phyloP scores from a whole-genome alignment of 2,797 vertebrate species.

The Agapornis canus region DNA sequence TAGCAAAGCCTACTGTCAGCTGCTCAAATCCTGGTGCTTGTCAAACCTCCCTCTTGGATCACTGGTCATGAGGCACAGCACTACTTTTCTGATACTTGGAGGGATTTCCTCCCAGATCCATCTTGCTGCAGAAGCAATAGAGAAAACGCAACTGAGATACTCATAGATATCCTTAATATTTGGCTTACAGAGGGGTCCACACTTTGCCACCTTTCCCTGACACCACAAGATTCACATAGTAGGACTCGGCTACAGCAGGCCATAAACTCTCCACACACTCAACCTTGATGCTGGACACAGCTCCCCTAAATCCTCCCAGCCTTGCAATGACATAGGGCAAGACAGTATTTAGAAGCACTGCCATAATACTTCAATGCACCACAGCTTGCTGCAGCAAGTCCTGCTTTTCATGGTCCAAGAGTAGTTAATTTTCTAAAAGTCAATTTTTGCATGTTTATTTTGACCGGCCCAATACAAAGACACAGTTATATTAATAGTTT shows the following conservation, averaged over 20 bases:
- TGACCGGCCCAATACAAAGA: slow-evolving; percentile 51
- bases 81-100: neutral
- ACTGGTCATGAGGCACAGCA: neutral
- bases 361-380: neutral
- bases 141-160: neutral
- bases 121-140: neutral
- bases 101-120: neutral
- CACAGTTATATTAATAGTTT: slow-evolving; percentile 59
- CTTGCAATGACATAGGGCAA: rapidly evolving
- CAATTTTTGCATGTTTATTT: slow-evolving; percentile 73
- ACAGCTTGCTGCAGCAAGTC: neutral
- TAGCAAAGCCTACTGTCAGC: neutral
- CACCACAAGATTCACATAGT: rapidly evolving
- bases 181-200: neutral
- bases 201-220: neutral
- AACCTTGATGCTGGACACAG: neutral
- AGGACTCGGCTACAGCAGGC: neutral
- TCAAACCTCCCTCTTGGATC: neutral
- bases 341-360: neutral
- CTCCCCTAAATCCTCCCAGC: neutral
- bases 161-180: neutral
- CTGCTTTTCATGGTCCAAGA: neutral
- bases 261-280: neutral
- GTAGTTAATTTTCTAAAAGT: slow-evolving; percentile 66
- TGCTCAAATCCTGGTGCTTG: neutral